These are phyloP conservation scores for Pristionchus fissidentatus DNA, from an alignment of 2,888 invertebrate genomes.

Conservation along the genomic window DNA sequence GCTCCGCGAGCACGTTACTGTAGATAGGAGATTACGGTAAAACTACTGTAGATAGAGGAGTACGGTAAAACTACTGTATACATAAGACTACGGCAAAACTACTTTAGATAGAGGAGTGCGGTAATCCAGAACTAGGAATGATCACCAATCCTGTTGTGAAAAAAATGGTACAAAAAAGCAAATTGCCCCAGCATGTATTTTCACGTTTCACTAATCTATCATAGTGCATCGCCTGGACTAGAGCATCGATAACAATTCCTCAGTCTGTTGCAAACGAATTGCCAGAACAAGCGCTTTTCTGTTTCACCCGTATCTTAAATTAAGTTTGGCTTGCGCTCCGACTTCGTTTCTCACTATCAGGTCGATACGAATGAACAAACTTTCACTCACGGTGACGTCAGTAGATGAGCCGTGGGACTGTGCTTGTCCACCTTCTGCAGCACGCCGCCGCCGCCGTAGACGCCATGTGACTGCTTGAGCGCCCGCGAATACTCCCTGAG, in stretches of 20 bases:
- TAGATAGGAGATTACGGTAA: background rate
- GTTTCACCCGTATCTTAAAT: too few relatives aligned
- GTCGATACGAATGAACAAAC: background rate
- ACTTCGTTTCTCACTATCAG: background rate
- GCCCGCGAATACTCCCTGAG: slow-evolving; percentile 45
- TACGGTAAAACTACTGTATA: slow-evolving; percentile 2
- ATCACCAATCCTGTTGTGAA: too few relatives aligned
- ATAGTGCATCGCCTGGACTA: background rate
- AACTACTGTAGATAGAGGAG: background rate
- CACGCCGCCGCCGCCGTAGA: background rate
- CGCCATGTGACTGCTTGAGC: slow-evolving; percentile 29
- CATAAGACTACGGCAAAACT: background rate
- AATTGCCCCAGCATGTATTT: background rate
- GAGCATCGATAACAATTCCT: background rate
- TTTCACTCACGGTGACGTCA: slow-evolving; percentile 30
- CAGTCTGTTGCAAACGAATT: too few relatives aligned
- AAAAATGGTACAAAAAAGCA: background rate
- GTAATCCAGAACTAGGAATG: too few relatives aligned
- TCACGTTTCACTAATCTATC: too few relatives aligned
- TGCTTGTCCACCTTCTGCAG: slow-evolving; percentile 12
- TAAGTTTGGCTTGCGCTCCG: background rate
- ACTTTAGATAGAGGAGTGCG: background rate
- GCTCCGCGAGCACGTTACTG: slow-evolving; percentile 49
- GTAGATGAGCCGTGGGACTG: slow-evolving; percentile 40
- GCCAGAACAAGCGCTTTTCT: too few relatives aligned